Evolutionary conservation across 2,113 vertebrate species (phyloP).

Genomic region (Eleginops maclovinus): DNA sequence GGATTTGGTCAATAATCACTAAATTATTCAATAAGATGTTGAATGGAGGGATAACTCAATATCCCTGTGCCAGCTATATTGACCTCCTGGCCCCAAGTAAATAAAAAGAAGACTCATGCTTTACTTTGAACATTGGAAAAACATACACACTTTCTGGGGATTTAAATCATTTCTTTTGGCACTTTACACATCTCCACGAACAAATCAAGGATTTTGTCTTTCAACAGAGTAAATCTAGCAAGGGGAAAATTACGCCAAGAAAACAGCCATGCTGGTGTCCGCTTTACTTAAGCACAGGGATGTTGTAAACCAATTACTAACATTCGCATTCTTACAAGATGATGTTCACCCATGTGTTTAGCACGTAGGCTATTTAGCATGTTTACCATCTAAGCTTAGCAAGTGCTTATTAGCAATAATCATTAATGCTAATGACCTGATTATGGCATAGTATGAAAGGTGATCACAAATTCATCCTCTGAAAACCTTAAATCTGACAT

Average conservation of each 20-base stretch:
- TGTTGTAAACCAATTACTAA: not conserved
- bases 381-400: not conserved
- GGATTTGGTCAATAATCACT: conserved; percentile 77
- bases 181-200: not conserved
- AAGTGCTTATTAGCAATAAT: not conserved
- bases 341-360: not conserved
- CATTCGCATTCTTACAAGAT: not conserved
- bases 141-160: not conserved
- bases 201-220: not conserved
- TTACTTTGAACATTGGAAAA: conserved; percentile 30
- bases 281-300: not conserved
- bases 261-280: not conserved
- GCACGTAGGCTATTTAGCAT: not conserved
- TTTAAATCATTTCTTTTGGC: not conserved
- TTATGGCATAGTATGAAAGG: not conserved
- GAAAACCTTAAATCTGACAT: not conserved
- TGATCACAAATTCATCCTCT: not conserved
- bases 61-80: conserved; percentile 36
- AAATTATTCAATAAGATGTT: conserved; percentile 80
- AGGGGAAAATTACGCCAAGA: not conserved
- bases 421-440: not conserved
- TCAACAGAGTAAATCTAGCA: not conserved
- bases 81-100: conserved; percentile 39
- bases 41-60: conserved; percentile 69
- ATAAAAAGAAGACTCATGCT: conserved; percentile 11